Conservation (phyloP, 2,797 vertebrate species). For the Dendrocincla fuliginosa region DNA sequence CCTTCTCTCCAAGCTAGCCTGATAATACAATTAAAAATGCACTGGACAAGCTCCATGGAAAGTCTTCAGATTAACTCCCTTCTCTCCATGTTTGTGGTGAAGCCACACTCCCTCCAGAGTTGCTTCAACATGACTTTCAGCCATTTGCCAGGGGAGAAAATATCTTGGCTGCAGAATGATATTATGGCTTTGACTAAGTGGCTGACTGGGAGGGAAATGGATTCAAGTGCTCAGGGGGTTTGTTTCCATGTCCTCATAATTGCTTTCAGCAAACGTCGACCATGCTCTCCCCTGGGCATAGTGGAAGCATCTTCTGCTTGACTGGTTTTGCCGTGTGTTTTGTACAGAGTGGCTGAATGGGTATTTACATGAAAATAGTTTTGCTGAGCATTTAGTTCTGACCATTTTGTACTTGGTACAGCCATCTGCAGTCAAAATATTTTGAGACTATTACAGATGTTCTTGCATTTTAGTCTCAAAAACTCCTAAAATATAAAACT, state of each 20-base stretch:
- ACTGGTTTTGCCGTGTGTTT: neutral
- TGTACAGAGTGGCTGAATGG: neutral
- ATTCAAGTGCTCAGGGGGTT: neutral
- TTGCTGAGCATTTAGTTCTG: slow-evolving; percentile 20
- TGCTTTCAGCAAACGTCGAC: neutral
- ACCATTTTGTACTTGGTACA: slow-evolving; percentile 32
- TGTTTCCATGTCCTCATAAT: neutral
- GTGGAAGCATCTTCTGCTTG: neutral
- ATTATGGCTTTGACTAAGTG: neutral
- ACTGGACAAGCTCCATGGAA: neutral
- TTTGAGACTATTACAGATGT: slow-evolving; percentile 55
- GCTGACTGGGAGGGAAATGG: neutral
- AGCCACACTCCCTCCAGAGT: neutral
- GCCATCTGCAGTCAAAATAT: slow-evolving; percentile 53
- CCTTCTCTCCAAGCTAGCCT: neutral
- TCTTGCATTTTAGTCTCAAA: slow-evolving; percentile 9
- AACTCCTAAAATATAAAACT: slow-evolving; percentile 9
- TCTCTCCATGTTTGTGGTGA: neutral
- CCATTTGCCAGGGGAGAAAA: neutral
- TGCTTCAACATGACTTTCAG: neutral
- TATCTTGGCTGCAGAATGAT: neutral
- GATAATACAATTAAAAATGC: neutral
- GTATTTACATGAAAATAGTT: slow-evolving; percentile 52
- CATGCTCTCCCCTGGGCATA: neutral
- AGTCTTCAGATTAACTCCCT: neutral